Base-by-base conservation (phyloP, 2,797 vertebrate species). In the Alosa sapidissima region DNA sequence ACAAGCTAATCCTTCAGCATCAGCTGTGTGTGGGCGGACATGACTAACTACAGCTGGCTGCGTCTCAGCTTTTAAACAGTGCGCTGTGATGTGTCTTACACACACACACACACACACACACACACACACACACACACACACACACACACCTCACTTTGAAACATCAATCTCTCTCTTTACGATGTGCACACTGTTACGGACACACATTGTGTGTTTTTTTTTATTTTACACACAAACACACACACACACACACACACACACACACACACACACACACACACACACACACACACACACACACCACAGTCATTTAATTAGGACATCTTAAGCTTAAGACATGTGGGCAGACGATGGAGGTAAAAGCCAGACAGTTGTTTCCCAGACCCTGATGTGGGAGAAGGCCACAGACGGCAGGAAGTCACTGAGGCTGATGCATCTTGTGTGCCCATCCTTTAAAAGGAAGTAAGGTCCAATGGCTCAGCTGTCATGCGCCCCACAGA, bases 21-120 rank as follows among this genome's bases (percentile, higher is more conserved):
- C 94, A 94, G 92, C 92, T 94, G 92, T 93, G 93, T 92, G 93
- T 94, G 92, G 93, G 93, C 87, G 92, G 93, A 92, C 90, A 89
- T 91, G 92, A 93, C 90, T 92, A 92, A 93, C 89, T 92, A 89
- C 91, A 91, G 91, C 92, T 92, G 92, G 89, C 88, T 86, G 33
- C 60, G 16, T 14, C 52, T 60, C 54, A 60, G 75, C 49, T 82
- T 85, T 89, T 81, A 87, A 82, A 81, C 87, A 84, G 86, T 85
- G 81, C 84, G 55, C 86, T 86, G 81, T 85, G 84, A 87, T 89
- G 86, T 49, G 75, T 85, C 87, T 86, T 75, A 85, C 49, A 75
- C 81, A 84, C 52, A 85, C 78, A 87, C 36, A 87, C 68, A 75
- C 36, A 13, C 62, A 68, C 62, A n/a, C 24, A 28, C 21, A 62